These are phyloP conservation scores for Asobara japonica DNA, from an alignment of 1,140 invertebrate genomes.

Conservation along the genomic window DNA sequence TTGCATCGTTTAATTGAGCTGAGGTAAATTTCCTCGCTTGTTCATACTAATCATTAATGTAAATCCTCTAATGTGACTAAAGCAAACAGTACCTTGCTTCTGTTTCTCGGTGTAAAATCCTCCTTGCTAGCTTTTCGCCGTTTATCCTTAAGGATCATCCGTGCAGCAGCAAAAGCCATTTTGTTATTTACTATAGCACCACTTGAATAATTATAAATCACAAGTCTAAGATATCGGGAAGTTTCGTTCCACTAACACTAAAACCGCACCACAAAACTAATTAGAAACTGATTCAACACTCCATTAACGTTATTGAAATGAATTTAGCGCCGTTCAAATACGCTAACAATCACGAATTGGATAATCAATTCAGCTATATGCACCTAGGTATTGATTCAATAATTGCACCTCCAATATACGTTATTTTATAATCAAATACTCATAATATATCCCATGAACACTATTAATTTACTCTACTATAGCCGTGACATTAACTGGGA, in stretches of 20 bases:
- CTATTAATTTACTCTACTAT: slow-evolving; percentile 19
- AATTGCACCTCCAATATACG: neutral
- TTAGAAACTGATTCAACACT: neutral
- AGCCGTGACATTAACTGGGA: neutral
- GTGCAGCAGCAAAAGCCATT: slow-evolving; percentile 83
- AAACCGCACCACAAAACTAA: neutral
- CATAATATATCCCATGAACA: slow-evolving; percentile 3
- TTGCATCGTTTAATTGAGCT: neutral
- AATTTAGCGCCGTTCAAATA: neutral
- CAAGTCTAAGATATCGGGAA: neutral
- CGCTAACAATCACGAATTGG: neutral
- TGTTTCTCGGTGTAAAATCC: slow-evolving; percentile 76
- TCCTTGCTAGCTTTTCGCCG: slow-evolving; percentile 81
- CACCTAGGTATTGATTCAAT: neutral
- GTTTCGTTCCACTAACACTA: neutral
- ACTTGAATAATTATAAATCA: slow-evolving; percentile 17
- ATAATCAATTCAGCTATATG: neutral
- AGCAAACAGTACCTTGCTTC: slow-evolving; percentile 77
- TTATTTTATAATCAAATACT: neutral
- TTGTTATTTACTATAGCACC: slow-evolving; percentile 47
- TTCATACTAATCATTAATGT: slow-evolving; percentile 3
- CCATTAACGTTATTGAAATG: neutral
- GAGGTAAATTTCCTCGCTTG: neutral
- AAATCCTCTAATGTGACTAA: neutral
- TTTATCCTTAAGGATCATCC: slow-evolving; percentile 85